Conservation (phyloP, 2,797 vertebrate species). For the Cottoperca gobio region DNA sequence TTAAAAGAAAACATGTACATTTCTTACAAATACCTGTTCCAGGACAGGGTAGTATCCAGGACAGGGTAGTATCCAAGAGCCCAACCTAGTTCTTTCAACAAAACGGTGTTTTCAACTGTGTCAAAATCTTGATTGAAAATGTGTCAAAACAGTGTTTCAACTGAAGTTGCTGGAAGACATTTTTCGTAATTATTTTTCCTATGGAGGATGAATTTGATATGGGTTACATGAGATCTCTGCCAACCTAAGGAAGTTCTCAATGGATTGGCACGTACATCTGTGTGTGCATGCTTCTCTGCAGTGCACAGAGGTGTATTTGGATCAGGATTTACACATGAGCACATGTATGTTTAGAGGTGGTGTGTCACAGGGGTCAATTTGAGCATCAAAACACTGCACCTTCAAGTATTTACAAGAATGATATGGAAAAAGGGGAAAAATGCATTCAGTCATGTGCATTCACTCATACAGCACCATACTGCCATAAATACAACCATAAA, state of each 20-base stretch:
- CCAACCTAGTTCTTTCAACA: neutral
- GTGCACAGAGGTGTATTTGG: conserved; percentile 9
- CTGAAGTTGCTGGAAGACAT: neutral
- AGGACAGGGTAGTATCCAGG: neutral
- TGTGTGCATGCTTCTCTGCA: neutral
- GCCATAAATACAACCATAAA: conserved; percentile 70
- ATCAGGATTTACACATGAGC: conserved; percentile 19
- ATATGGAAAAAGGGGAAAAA: conserved; percentile 62
- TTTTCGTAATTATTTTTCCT: neutral
- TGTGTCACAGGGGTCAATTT: conserved; percentile 54
- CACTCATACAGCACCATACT: conserved; percentile 53
- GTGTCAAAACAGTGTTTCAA: neutral
- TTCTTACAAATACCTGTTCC: neutral
- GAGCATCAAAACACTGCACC: conserved; percentile 47
- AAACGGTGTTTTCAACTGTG: neutral
- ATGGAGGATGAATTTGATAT: neutral
- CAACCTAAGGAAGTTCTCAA: neutral
- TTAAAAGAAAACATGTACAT: neutral
- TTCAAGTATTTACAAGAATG: conserved; percentile 57
- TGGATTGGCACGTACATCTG: neutral
- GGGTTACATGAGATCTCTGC: neutral
- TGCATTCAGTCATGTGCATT: conserved; percentile 59
- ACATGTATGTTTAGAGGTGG: conserved; percentile 2
- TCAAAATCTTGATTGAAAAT: neutral
- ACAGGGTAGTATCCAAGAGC: neutral